Conservation (phyloP, 2,113 vertebrate species). For the Atlantisia rogersi region DNA sequence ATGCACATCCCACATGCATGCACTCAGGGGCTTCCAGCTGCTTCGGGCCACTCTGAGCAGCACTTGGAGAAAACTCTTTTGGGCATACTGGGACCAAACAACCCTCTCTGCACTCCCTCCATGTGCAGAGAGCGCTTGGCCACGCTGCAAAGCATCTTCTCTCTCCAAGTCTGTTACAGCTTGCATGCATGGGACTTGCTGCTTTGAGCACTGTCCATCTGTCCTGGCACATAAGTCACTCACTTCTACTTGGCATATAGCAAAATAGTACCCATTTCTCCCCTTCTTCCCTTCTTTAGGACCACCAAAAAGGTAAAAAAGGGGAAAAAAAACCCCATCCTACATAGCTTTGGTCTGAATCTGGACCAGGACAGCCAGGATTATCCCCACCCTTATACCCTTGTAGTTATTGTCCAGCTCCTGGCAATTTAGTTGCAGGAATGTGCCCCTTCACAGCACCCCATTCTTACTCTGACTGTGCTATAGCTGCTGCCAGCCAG, state of each 20-base stretch:
- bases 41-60: neutral
- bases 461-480: neutral
- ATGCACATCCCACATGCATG: too few relatives aligned
- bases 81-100: too few relatives aligned
- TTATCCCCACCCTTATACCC: neutral
- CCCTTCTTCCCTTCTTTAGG: neutral
- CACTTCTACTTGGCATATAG: rapidly evolving
- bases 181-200: rapidly evolving
- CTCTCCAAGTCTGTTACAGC: neutral
- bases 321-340: too few relatives aligned
- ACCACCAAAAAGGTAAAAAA: neutral
- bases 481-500: neutral
- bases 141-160: neutral
- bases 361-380: neutral
- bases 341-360: neutral
- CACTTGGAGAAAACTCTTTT: neutral
- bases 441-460: neutral
- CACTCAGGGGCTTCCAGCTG: neutral
- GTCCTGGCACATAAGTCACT: neutral
- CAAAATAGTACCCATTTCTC: rapidly evolving
- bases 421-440: neutral
- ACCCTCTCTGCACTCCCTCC: neutral
- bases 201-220: neutral
- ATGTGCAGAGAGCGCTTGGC: rapidly evolving
- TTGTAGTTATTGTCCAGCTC: neutral